Conservation (phyloP, 2,113 vertebrate genomes). For the Lamprotornis superbus region DNA sequence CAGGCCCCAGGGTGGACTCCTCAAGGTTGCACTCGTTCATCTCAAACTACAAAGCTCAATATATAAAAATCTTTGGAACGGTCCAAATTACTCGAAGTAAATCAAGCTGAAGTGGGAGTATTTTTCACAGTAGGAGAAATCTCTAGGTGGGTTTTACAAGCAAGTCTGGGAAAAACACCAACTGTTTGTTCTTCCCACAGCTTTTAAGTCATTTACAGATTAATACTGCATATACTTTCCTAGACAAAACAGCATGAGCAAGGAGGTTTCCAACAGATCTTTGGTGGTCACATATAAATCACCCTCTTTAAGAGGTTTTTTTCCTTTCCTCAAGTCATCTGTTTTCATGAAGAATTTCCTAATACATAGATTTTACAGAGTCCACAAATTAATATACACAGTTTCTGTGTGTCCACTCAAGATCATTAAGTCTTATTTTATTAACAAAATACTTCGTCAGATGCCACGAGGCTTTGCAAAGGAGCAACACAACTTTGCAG, state of each 20-base stretch:
- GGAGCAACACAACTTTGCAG: background rate
- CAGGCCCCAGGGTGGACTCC: background rate
- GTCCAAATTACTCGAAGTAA: background rate
- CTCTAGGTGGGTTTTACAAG: constrained; percentile 65
- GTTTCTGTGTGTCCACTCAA: background rate
- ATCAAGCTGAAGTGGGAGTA: constrained; percentile 11
- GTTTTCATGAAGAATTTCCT: constrained; percentile 14
- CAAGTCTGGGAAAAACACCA: constrained; percentile 60
- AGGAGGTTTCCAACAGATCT: constrained; percentile 43
- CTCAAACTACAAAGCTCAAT: background rate
- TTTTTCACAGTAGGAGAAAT: constrained; percentile 57
- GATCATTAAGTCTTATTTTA: background rate
- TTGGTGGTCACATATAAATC: constrained; percentile 59
- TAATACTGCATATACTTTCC: constrained; percentile 47
- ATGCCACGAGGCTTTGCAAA: background rate
- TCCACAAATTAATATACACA: background rate
- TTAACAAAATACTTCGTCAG: background rate
- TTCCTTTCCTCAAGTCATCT: constrained; percentile 12
- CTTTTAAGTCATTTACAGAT: constrained; percentile 54
- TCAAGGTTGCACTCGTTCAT: background rate
- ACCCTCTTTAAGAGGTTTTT: background rate
- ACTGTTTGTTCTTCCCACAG: constrained; percentile 62
- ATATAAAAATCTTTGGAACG: background rate
- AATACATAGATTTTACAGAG: background rate
- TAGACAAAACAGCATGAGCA: constrained; percentile 49